Evolutionary conservation across 1,140 invertebrate species (phyloP).

Genomic region (Zaprionus lachaisei): DNA sequence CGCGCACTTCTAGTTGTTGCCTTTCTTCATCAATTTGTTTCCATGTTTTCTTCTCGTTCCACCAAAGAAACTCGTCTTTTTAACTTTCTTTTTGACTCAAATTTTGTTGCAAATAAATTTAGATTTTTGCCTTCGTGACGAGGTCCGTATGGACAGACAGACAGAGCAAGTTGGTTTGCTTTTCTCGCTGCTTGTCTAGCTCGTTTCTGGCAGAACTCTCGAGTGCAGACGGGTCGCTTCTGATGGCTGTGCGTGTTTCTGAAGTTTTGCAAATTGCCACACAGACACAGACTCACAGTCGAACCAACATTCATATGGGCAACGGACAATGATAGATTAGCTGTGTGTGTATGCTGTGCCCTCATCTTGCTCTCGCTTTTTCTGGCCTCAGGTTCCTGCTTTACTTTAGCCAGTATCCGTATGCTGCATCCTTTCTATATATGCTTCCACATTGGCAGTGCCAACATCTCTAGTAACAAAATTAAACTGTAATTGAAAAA

Average conservation of each 20-base stretch:
- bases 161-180: conserved; percentile 11
- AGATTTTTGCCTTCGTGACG: conserved; percentile 50
- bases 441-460: conserved; percentile 56
- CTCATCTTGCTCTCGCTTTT: conserved; percentile 1
- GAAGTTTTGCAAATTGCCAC: conserved; percentile 79
- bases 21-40: not conserved
- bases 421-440: conserved; percentile 10
- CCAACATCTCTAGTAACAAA: conserved; percentile 77
- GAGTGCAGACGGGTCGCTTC: conserved; percentile 38
- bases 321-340: conserved; percentile 79
- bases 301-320: conserved; percentile 4
- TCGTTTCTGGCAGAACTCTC: not conserved
- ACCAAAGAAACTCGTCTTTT: not conserved
- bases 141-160: conserved; percentile 7
- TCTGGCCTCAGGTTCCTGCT: not conserved
- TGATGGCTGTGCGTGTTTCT: conserved; percentile 69
- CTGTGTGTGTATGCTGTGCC: conserved; percentile 11
- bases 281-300: conserved; percentile 8
- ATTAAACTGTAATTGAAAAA: conserved; percentile 83
- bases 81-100: conserved; percentile 27
- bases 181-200: conserved; percentile 17
- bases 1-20: not conserved
- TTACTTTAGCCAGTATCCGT: not conserved
- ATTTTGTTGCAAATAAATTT: conserved; percentile 74
- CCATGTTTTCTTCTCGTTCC: conserved; percentile 6